phyloP scores from a whole-genome alignment of 1,140 invertebrate species.

The Ganaspis sp. region DNA sequence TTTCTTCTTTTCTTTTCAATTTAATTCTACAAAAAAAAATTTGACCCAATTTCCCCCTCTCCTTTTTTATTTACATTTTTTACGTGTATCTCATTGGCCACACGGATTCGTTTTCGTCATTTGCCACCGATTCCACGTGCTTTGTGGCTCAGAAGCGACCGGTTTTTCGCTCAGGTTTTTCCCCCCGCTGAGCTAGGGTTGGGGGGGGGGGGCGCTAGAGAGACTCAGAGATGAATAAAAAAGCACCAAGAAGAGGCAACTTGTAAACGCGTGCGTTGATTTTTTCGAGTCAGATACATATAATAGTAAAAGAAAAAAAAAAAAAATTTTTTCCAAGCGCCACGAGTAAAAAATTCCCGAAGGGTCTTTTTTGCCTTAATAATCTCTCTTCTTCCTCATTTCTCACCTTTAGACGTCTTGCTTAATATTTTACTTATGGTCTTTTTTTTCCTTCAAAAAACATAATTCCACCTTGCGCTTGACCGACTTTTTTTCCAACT shows the following conservation, averaged over 20 bases:
- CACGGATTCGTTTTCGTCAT: background rate
- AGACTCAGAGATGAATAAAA: background rate
- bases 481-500: constrained; percentile 55
- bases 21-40: too few species aligned
- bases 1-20: too few species aligned
- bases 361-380: constrained; percentile 6
- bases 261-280: background rate
- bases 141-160: background rate
- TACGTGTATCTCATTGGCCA: too few species aligned
- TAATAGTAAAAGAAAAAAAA: background rate
- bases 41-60: too few species aligned
- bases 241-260: background rate
- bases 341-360: background rate
- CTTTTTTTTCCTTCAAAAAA: background rate
- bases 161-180: background rate
- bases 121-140: background rate
- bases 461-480: constrained; percentile 45
- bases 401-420: constrained; percentile 1
- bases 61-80: too few species aligned
- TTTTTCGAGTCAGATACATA: background rate
- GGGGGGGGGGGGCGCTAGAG: background rate
- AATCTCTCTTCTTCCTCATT: constrained; percentile 10
- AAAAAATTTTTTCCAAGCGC: background rate
- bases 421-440: background rate
- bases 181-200: background rate